Evolutionary conservation across 2,113 vertebrate species (phyloP), one percentile per base, ranked within the genome.

Genomic region (Forbesichthys agassizii): DNA sequence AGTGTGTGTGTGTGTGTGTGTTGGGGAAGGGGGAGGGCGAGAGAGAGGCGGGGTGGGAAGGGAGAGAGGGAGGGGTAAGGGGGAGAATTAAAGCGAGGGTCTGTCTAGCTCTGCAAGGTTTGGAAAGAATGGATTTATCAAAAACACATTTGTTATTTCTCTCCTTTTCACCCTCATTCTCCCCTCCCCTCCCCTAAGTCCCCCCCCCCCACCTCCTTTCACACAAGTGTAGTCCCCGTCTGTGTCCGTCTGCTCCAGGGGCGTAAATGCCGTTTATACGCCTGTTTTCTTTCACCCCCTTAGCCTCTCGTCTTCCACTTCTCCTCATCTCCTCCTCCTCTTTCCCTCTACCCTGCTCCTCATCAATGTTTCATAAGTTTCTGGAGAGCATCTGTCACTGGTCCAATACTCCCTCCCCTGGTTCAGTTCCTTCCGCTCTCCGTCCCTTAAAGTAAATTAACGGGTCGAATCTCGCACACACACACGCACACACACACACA

Each of bases 321-420:
- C 8, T 49, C 33, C 13, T 48, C 33, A n/a, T 54, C 11, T 52
- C 61, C 8, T 14, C 52, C 62, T 65, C 49, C 51, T 69, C 69
- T 12, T 64, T 48, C 33, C 36, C 54, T 48, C 18, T 57, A 53
- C 64, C 46, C 60, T 72, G 61, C 16, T 4, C 67, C 70, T 88
- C 88, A 89, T 92, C 83, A 82, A 91, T 89, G 78, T 90, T 92
- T 90, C 78, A 91, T 81, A 78, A 83, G 81, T 51, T 68, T 73
- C 76, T 68, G 73, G 82, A 53, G 54, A 67, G 68, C 60, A 66
- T 80, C 80, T 84, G 76, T 71, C 61, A 36, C 13, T 62, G 56
- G 59, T 54, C 71, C 46, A 51, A 48, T 70, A 8, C 20, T 33
- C 42, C 42, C 12, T 16, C 10, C 20, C 1, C 20, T 20, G 20